Conservation (phyloP, 2,797 vertebrate species). For the Trachops cirrhosus region DNA sequence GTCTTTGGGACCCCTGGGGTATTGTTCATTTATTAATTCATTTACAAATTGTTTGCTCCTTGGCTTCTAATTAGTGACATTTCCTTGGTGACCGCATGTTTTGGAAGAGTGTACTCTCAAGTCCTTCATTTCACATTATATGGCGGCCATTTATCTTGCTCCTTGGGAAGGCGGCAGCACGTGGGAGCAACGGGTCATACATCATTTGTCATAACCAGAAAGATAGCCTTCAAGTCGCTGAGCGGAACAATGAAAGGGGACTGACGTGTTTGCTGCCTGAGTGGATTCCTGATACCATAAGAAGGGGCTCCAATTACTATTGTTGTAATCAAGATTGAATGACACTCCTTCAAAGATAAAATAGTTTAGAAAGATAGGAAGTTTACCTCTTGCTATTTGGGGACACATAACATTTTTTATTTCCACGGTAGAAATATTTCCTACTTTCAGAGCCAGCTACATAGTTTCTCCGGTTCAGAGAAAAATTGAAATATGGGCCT, state of each 20-base stretch:
- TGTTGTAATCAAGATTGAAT: conserved; percentile 33
- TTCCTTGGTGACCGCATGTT: background rate
- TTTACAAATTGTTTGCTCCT: conserved; percentile 68
- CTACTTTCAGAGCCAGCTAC: background rate
- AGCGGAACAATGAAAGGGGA: conserved; percentile 57
- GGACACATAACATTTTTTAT: conserved; percentile 33
- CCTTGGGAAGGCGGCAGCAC: conserved; percentile 68
- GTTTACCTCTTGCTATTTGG: background rate
- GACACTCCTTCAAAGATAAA: conserved; percentile 55
- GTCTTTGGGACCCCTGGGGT: conserved; percentile 36
- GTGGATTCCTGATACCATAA: conserved; percentile 57
- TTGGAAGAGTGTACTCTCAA: background rate
- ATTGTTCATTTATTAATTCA: conserved; percentile 71
- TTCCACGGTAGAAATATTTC: conserved; percentile 36
- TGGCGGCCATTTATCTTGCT: conserved; percentile 28
- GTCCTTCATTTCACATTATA: background rate
- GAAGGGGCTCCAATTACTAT: conserved; percentile 42
- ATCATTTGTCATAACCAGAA: conserved; percentile 71
- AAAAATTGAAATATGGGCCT: background rate
- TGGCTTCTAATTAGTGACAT: conserved; percentile 60
- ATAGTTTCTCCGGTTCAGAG: background rate
- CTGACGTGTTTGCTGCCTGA: conserved; percentile 51
- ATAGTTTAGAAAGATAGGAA: conserved; percentile 23
- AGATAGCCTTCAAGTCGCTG: conserved; percentile 65
- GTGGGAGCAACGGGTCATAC: conserved; percentile 48